Conservation (phyloP, 2,888 invertebrate genomes). For the Eilema depressum region DNA sequence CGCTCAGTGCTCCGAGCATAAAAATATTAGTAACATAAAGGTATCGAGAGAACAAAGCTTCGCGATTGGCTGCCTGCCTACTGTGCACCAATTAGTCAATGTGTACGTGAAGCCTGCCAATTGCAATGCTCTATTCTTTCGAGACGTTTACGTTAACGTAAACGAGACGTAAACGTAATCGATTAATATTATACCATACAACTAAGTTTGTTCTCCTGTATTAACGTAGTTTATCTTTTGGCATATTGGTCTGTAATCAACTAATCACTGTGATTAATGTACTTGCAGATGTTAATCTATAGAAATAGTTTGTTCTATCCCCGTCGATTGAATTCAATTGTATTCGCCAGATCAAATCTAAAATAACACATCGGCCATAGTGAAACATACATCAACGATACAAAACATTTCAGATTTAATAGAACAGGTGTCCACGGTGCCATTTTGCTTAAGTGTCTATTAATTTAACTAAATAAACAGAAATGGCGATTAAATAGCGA, state of each 20-base stretch:
- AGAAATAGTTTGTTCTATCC: not conserved
- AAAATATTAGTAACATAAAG: no score
- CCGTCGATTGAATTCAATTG: not conserved
- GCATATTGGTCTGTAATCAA: not conserved
- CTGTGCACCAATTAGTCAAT: no score
- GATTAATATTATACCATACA: no score
- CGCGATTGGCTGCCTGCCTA: no score
- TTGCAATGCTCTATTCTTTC: no score
- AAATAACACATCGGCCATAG: not conserved
- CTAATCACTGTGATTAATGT: not conserved
- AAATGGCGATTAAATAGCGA: slow-evolving; percentile 35
- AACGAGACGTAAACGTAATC: no score
- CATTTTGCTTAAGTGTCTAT: slow-evolving; percentile 14
- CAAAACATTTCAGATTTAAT: not conserved
- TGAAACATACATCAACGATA: not conserved
- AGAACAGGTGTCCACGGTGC: slow-evolving; percentile 2
- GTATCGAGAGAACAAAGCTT: no score
- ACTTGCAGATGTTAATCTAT: not conserved
- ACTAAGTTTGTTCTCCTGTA: no score
- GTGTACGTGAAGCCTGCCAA: no score
- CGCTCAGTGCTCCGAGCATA: not conserved
- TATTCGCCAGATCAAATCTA: not conserved
- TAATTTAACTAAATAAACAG: slow-evolving; percentile 29
- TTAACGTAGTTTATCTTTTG: not conserved
- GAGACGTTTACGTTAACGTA: no score